Percentiles rank a stretch among this genome's conserved stretches.
Evolutionary conservation across 1,140 invertebrate genomes (phyloP).

Genomic region (Aphelenchoides besseyi): DNA sequence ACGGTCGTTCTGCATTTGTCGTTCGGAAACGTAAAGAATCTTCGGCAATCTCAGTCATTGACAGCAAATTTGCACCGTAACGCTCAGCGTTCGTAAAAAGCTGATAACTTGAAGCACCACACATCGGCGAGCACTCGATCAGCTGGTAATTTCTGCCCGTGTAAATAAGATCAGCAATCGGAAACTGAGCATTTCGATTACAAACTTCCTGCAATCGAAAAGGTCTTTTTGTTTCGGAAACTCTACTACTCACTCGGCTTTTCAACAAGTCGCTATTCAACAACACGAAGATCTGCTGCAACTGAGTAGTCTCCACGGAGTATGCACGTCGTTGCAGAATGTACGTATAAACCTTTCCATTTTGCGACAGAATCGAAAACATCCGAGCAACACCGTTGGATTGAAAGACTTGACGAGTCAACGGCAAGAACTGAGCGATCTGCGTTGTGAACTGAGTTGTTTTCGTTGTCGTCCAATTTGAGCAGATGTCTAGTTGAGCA

Average conservation of each 20-base stretch:
- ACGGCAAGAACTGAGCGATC: constrained; percentile 15
- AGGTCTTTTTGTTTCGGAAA: neutral
- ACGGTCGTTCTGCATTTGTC: neutral
- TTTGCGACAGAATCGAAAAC: constrained; percentile 7
- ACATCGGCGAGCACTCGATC: neutral
- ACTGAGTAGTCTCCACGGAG: no score
- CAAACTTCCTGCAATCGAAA: neutral
- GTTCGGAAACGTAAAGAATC: neutral
- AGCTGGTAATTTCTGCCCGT: neutral
- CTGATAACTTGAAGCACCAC: neutral
- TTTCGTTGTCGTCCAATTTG: constrained; percentile 5
- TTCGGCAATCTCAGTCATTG: neutral
- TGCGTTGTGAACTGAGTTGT: neutral
- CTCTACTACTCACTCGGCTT: neutral
- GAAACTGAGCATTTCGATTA: constrained; percentile 3
- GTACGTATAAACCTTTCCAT: constrained; percentile 14
- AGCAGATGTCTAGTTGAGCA: constrained; percentile 17
- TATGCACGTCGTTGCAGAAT: neutral
- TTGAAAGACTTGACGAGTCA: neutral
- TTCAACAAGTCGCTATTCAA: constrained; percentile 8
- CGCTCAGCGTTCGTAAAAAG: constrained; percentile 1
- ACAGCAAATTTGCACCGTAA: neutral
- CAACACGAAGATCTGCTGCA: neutral
- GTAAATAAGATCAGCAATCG: neutral
- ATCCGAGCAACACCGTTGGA: neutral